phyloP scores from a whole-genome alignment of 53 echinoderm and acorn worm species.

The Echinarachnius parma region DNA sequence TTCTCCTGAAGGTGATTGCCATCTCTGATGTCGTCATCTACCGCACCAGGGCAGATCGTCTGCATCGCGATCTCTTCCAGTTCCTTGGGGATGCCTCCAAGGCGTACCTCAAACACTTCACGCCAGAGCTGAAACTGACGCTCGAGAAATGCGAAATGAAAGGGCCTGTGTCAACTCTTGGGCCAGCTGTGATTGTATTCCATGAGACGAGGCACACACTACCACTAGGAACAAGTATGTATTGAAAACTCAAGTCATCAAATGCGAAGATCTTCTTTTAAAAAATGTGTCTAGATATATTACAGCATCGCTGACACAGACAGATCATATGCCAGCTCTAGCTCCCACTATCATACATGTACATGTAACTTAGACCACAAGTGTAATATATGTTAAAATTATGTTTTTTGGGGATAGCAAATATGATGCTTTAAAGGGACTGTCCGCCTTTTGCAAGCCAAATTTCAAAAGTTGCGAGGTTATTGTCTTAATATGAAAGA shows the following conservation, averaged over 20 bases:
- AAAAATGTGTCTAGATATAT: no score
- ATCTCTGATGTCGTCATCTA: conserved; percentile 94
- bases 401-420: no score
- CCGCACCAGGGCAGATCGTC: conserved; percentile 86
- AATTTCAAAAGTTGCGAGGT: no score
- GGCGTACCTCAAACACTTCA: conserved; percentile 78
- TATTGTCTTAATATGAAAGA: no score
- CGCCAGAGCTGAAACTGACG: conserved; percentile 64
- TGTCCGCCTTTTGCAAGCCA: no score
- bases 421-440: no score
- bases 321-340: no score
- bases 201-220: conserved; percentile 88
- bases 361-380: no score
- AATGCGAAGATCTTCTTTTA: no score
- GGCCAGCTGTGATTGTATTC: conserved; percentile 91
- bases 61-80: conserved; percentile 84
- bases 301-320: no score
- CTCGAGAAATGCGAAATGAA: conserved; percentile 61
- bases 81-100: conserved; percentile 88
- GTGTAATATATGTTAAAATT: no score
- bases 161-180: conserved; percentile 69
- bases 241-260: neutral
- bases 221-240: conserved; percentile 68
- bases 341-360: no score
- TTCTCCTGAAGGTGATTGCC: conserved; percentile 87